phyloP scores from a whole-genome alignment of 2,888 invertebrate species.

The Conops quadrifasciatus region DNA sequence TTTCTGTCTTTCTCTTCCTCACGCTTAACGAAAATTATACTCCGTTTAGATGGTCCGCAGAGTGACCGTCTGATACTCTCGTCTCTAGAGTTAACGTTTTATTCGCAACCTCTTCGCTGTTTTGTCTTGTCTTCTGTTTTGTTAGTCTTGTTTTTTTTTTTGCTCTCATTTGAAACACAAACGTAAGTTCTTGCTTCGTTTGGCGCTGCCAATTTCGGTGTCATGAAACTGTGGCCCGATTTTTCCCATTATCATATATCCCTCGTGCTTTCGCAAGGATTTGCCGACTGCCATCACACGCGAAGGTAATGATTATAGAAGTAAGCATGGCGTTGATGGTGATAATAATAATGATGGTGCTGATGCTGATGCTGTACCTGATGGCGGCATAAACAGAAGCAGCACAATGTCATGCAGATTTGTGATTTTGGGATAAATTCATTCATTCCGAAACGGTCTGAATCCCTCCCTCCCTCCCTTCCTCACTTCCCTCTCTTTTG shows the following conservation, averaged over 20 bases:
- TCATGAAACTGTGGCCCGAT: not conserved
- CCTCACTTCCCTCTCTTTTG: not conserved
- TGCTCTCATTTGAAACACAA: not conserved
- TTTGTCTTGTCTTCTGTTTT: not conserved
- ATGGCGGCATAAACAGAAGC: conserved; percentile 45
- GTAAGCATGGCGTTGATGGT: too few relatives aligned
- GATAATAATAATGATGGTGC: not conserved
- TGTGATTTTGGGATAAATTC: conserved; percentile 51
- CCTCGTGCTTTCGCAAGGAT: conserved; percentile 55
- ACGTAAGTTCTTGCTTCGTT: too few relatives aligned
- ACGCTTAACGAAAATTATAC: too few relatives aligned
- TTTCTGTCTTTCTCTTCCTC: too few relatives aligned
- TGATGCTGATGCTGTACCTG: not conserved
- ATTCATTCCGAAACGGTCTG: conserved; percentile 8
- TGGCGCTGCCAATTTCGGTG: too few relatives aligned
- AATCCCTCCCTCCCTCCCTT: conserved; percentile 30
- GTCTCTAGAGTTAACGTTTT: conserved; percentile 3
- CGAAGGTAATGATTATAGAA: too few relatives aligned
- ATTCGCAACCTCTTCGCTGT: not conserved
- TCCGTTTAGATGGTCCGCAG: too few relatives aligned
- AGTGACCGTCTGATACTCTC: not conserved
- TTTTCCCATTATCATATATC: conserved; percentile 61
- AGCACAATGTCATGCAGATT: conserved; percentile 59
- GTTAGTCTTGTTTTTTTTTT: not conserved
- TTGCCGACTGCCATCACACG: conserved; percentile 40